Base-by-base conservation (phyloP, 2,113 vertebrate genomes). In the Nibea coibor region DNA sequence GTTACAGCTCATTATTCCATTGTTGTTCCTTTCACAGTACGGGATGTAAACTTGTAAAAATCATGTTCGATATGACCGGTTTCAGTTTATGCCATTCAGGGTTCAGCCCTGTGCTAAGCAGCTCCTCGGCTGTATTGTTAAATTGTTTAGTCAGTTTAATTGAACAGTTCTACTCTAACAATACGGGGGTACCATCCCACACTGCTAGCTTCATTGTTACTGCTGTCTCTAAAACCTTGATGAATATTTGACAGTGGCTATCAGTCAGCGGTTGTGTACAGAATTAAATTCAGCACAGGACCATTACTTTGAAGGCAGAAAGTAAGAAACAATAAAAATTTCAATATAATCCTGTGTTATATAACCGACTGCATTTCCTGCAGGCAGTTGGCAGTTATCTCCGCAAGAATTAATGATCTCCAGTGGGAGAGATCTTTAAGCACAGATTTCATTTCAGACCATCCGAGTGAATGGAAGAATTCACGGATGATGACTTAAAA, bases 391-490 rank as follows among this genome's bases (percentile, higher is more conserved):
- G 51, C 65, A 63, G 58, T 31, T 39, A 84, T 45, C 72, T 76
- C 58, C 47, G 53, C 67, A 77, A 65, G 74, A 86, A 82, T 78
- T 73, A 78, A 87, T 87, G 31, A 78, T 81, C 75, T 86, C 69
- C 66, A 56, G 54, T 56, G 62, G 64, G 75, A 84, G 26, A 75
- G 50, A 22, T 86, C 69, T 66, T 83, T 85, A 81, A 82, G 31
- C 59, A 80, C 58, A 67, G 51, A 86, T 64, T 79, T 80, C 48
- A 75, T 76, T 67, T 75, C 19, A 78, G 69, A 22, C 28, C n/a
- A 68, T 77, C 45, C 43, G 69, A 67, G 31, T 73, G 22, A 69
- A 48, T 6, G 24, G 6, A 77, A 11, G 69, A 62, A 53, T 65
- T 63, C 16, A 58, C 1, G 0, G 65, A 67, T 22, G 19, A n/a